Conservation (phyloP, 1,140 invertebrate genomes). For the Ceratoteleas bidentatus region DNA sequence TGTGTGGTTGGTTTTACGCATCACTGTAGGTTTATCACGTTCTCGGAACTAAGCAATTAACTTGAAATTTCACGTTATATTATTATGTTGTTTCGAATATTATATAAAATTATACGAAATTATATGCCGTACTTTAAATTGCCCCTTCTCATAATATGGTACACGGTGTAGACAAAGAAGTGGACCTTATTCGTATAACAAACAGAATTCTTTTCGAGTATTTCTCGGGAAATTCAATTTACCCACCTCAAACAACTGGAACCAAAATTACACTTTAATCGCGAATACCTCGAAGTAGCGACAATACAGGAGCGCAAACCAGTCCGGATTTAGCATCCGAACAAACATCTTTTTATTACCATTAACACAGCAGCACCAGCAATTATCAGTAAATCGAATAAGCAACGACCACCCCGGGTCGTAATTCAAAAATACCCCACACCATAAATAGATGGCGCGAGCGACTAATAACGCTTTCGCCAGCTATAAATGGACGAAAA, state of each 20-base stretch:
- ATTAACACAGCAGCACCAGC: not conserved
- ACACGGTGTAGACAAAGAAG: constrained; percentile 11
- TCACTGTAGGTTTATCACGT: constrained; percentile 2
- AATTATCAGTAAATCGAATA: not conserved
- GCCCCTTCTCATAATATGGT: not conserved
- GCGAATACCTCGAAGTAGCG: too few relatives aligned
- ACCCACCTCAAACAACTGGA: too few relatives aligned
- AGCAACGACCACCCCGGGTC: not conserved
- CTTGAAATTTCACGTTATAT: constrained; percentile 9
- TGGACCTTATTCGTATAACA: not conserved
- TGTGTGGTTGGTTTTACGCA: not conserved
- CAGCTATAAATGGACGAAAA: constrained; percentile 16
- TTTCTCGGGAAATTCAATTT: too few relatives aligned
- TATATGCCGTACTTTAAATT: constrained; percentile 27
- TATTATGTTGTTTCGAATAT: constrained; percentile 26
- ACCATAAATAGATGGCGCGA: not conserved
- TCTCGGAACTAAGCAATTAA: constrained; percentile 27
- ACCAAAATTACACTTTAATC: too few relatives aligned
- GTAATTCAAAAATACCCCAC: not conserved
- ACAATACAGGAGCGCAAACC: too few relatives aligned
- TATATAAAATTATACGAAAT: constrained; percentile 44
- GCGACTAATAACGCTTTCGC: constrained; percentile 4
- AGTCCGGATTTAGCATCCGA: too few relatives aligned
- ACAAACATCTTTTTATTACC: not conserved
- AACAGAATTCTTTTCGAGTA: too few relatives aligned